Evolutionary conservation across 2,113 vertebrate species (phyloP).

Genomic region (Pedetes capensis): DNA sequence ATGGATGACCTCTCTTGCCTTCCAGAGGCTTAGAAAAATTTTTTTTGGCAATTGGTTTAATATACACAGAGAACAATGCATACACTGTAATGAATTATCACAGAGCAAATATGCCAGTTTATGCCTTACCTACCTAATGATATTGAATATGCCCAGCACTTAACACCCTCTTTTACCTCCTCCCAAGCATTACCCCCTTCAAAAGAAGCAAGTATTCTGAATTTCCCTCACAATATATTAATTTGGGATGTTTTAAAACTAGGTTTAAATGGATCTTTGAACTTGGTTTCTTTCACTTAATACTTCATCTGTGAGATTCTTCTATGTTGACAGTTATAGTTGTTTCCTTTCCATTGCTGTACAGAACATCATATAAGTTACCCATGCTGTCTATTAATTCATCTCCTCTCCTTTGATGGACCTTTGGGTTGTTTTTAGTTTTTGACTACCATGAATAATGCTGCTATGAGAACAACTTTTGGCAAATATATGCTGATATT

Average conservation of each 20-base stretch:
- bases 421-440: not conserved
- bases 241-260: not conserved
- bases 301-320: not conserved
- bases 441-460: not conserved
- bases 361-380: not conserved
- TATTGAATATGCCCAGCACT: not conserved
- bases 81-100: not conserved
- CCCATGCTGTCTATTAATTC: not conserved
- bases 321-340: not conserved
- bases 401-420: not conserved
- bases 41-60: not conserved
- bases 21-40: not conserved
- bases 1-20: not conserved
- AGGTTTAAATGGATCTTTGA: not conserved
- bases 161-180: not conserved
- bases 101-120: not conserved
- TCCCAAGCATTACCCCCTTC: not conserved
- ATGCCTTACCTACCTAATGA: not conserved
- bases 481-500: not conserved
- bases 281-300: not conserved
- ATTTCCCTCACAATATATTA: not conserved
- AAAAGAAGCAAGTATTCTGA: not conserved
- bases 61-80: not conserved
- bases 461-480: not conserved
- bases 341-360: not conserved